Conservation (phyloP, 92 coral and sea anemone genomes). For the Metridium senile region DNA sequence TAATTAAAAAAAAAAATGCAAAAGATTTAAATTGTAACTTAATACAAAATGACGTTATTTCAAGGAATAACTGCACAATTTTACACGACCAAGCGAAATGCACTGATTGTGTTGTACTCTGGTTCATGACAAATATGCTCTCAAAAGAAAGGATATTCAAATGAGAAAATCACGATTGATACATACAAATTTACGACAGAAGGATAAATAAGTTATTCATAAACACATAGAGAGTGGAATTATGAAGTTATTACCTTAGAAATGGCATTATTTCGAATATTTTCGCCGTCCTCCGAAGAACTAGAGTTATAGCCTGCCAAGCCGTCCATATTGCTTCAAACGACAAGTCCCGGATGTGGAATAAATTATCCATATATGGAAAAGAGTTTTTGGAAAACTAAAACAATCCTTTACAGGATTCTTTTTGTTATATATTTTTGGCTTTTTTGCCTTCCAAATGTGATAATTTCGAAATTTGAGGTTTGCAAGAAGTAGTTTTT, state of each 20-base stretch:
- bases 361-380: slow-evolving; percentile 20
- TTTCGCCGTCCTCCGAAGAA: slow-evolving; percentile 80
- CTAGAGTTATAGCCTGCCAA: slow-evolving; percentile 85
- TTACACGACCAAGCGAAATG: no score
- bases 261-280: slow-evolving; percentile 23
- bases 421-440: background rate
- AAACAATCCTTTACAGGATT: background rate
- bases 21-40: no score
- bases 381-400: background rate
- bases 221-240: background rate
- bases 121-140: no score
- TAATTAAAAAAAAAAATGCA: no score
- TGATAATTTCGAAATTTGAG: no score
- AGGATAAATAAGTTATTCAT: background rate
- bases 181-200: background rate
- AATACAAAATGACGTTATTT: no score
- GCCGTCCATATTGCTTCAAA: slow-evolving; percentile 77
- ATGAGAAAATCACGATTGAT: background rate
- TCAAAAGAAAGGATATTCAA: no score
- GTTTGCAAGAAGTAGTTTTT: no score
- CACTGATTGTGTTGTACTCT: no score
- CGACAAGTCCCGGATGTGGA: slow-evolving; percentile 62
- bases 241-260: slow-evolving; percentile 35
- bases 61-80: no score
- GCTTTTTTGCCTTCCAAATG: no score